Conservation (phyloP, 1,140 invertebrate species). For the Drosophila punjabiensis region DNA sequence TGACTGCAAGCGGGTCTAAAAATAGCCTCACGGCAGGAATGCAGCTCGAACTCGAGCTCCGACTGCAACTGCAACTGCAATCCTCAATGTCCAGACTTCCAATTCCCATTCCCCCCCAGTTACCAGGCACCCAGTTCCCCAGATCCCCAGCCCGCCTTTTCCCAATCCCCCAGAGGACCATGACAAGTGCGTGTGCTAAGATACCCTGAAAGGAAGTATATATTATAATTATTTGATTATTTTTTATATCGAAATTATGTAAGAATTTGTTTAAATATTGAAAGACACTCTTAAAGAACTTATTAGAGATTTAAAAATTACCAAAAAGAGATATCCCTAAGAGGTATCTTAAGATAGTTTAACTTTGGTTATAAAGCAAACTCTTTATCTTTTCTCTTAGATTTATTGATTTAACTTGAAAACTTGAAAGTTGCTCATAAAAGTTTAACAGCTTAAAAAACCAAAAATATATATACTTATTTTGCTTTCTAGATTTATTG, state of each 20-base stretch:
- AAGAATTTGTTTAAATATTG: neutral
- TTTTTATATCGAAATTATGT: too few species aligned
- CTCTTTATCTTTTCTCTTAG: neutral
- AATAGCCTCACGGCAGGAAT: slow-evolving; percentile 75
- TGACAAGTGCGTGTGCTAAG: slow-evolving; percentile 60
- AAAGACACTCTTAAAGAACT: too few species aligned
- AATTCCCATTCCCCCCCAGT: slow-evolving; percentile 11
- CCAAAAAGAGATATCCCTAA: too few species aligned
- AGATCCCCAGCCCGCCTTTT: neutral
- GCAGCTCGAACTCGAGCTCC: slow-evolving; percentile 55
- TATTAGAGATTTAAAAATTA: too few species aligned
- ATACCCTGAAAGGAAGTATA: neutral
- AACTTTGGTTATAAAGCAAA: too few species aligned
- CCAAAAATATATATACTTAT: neutral
- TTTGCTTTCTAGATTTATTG: neutral
- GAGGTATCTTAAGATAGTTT: too few species aligned
- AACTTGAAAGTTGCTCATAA: neutral
- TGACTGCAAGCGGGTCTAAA: slow-evolving; percentile 72
- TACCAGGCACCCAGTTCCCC: neutral
- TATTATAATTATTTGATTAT: too few species aligned
- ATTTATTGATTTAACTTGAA: neutral
- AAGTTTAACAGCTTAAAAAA: too few species aligned
- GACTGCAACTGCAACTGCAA: slow-evolving; percentile 32
- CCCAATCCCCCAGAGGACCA: slow-evolving; percentile 17
- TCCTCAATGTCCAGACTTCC: slow-evolving; percentile 9